Conservation (phyloP, 2,888 invertebrate species). For the Epinotia bilunana region DNA sequence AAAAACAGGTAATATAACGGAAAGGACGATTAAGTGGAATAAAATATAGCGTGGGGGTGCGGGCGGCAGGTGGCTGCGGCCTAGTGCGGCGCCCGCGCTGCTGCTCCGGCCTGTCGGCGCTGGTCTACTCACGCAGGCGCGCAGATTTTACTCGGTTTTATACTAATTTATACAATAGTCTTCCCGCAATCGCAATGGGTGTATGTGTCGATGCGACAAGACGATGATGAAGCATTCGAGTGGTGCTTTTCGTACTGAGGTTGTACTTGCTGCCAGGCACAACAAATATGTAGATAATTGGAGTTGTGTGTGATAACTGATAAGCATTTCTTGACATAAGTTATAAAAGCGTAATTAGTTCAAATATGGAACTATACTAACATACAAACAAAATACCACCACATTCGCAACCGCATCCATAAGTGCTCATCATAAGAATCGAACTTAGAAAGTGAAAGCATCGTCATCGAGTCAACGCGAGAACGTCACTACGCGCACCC, state of each 20-base stretch:
- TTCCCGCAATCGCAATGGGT: no score
- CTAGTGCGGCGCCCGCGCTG: slow-evolving; percentile 20
- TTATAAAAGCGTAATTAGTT: no score
- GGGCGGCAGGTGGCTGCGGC: slow-evolving; percentile 79
- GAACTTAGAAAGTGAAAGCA: background rate
- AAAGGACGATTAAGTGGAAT: slow-evolving; percentile 84
- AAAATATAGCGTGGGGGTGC: slow-evolving; percentile 84
- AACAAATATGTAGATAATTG: no score
- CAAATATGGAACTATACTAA: no score
- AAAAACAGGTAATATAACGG: slow-evolving; percentile 83
- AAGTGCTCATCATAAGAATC: background rate
- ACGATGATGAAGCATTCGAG: no score
- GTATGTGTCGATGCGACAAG: no score
- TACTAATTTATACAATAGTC: no score
- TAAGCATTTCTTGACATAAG: no score
- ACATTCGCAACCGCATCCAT: background rate
- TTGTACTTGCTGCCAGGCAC: no score
- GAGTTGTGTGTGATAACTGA: no score
- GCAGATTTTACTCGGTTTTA: background rate
- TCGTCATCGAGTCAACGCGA: slow-evolving; percentile 52
- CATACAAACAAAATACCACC: background rate
- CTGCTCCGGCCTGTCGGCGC: background rate
- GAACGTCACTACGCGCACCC: slow-evolving; percentile 60
- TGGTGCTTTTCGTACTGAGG: no score
- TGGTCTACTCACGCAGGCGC: background rate